These are phyloP conservation scores for Calephelis virginiensis DNA, from an alignment of 1,140 invertebrate genomes.

Conservation along the genomic window DNA sequence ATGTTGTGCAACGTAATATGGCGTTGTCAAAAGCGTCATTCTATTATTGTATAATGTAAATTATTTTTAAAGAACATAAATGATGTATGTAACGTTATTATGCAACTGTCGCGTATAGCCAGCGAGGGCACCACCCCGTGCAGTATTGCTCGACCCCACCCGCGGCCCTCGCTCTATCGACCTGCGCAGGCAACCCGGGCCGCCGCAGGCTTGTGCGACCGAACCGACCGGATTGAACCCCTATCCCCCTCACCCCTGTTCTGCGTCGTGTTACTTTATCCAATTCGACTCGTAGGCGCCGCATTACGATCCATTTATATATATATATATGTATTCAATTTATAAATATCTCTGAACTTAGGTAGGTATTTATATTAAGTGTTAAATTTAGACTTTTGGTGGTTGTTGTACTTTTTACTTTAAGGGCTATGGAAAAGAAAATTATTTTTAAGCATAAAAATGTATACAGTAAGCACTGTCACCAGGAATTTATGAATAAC, in stretches of 20 bases:
- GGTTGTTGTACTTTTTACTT: no score
- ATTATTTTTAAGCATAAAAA: no score
- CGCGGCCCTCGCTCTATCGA: slow-evolving; percentile 70
- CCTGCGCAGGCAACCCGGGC: slow-evolving; percentile 64
- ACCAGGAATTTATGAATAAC: no score
- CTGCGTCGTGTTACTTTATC: slow-evolving; percentile 51
- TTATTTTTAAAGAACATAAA: slow-evolving; percentile 11
- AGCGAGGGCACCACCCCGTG: slow-evolving; percentile 57
- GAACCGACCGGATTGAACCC: slow-evolving; percentile 58
- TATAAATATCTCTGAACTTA: neutral
- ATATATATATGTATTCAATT: neutral
- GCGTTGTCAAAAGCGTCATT: neutral
- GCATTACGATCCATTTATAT: slow-evolving; percentile 29
- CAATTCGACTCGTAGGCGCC: slow-evolving; percentile 55
- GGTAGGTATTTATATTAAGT: neutral
- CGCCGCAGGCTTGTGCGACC: slow-evolving; percentile 52
- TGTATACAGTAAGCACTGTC: no score
- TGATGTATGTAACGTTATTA: slow-evolving; percentile 58
- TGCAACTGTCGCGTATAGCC: slow-evolving; percentile 58
- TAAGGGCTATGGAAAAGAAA: no score
- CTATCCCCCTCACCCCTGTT: slow-evolving; percentile 51
- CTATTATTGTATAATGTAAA: slow-evolving; percentile 3
- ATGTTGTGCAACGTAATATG: no score
- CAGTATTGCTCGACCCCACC: slow-evolving; percentile 73
- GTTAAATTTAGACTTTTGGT: no score